phyloP scores from a whole-genome alignment of 2,797 vertebrate species.

The Sebastes baramenuke region DNA sequence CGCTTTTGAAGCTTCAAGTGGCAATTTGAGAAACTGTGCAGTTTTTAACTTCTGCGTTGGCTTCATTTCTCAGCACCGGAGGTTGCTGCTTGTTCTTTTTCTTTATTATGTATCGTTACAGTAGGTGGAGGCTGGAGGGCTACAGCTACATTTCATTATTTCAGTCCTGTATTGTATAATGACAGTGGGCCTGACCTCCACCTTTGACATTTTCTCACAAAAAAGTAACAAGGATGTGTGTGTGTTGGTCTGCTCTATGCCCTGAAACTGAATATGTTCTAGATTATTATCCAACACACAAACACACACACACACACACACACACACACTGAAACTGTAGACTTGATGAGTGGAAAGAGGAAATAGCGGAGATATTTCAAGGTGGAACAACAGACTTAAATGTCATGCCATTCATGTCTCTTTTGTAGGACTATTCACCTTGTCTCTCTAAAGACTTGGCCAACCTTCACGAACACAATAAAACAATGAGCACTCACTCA shows the following conservation, averaged over 20 bases:
- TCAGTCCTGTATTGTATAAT: background rate
- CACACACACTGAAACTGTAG: background rate
- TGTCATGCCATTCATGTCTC: constrained; percentile 17
- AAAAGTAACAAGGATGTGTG: background rate
- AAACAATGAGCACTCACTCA: background rate
- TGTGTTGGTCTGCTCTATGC: background rate
- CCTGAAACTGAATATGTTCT: background rate
- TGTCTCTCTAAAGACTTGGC: background rate
- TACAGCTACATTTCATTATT: background rate
- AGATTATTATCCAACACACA: background rate
- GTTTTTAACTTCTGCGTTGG: too few species aligned
- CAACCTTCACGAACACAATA: constrained; percentile 5
- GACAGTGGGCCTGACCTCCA: background rate
- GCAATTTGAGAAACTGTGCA: too few species aligned
- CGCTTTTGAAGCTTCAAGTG: too few species aligned
- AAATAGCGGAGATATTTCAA: background rate
- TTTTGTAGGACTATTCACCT: background rate
- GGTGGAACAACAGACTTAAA: background rate
- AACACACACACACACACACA: background rate
- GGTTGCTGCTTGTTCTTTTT: too few species aligned
- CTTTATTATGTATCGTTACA: too few species aligned
- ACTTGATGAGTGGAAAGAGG: background rate
- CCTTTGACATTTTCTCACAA: background rate
- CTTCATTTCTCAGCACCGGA: too few species aligned
- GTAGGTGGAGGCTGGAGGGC: background rate